These are phyloP conservation scores for Metacarcinus magister DNA, from an alignment of 2,888 invertebrate species.

Conservation along the genomic window DNA sequence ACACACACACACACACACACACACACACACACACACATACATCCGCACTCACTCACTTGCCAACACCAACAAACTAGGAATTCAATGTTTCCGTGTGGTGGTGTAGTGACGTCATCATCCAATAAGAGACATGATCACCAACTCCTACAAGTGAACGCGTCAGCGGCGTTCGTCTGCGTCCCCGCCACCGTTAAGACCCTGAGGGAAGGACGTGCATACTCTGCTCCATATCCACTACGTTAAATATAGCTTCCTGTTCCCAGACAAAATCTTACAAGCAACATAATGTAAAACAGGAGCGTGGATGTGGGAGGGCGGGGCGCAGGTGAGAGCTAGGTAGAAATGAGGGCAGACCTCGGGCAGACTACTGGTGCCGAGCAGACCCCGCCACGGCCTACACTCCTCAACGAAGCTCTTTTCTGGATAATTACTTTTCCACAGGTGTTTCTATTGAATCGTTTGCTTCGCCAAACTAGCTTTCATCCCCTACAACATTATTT, in stretches of 20 bases:
- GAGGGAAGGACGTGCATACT: neutral
- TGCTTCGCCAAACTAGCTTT: neutral
- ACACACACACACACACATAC: neutral
- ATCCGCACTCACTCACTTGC: neutral
- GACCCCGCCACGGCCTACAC: neutral
- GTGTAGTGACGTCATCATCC: constrained; percentile 43
- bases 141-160: constrained; percentile 45
- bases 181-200: neutral
- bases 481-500: neutral
- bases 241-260: neutral
- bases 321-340: constrained; percentile 21
- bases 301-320: constrained; percentile 11
- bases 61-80: neutral
- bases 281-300: constrained; percentile 30
- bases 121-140: constrained; percentile 45
- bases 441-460: neutral
- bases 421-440: neutral
- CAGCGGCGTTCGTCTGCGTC: neutral
- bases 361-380: neutral
- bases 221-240: neutral
- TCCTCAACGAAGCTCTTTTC: neutral
- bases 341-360: neutral
- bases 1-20: constrained; percentile 43
- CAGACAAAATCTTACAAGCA: neutral
- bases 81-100: constrained; percentile 42